A percentile compares a stretch with the other conserved stretches of the same genome.
Evolutionary conservation across 2,797 vertebrate genomes (phyloP).

Genomic region (Leucoraja ocellata): DNA sequence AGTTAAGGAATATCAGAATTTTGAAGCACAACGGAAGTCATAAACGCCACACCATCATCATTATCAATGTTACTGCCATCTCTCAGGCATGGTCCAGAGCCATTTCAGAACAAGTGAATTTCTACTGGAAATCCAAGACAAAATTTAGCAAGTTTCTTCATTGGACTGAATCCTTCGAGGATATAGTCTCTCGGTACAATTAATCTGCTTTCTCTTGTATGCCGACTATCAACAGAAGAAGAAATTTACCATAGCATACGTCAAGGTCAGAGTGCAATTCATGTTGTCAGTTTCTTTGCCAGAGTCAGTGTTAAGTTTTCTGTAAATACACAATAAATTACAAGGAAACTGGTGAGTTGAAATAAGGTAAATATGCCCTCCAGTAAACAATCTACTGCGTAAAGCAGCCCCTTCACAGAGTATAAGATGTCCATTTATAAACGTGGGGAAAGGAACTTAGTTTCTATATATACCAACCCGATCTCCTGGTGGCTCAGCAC

Average conservation of each 20-base stretch:
- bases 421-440: not conserved
- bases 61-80: not conserved
- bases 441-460: not conserved
- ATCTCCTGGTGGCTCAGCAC: too few species aligned
- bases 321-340: constrained; percentile 75
- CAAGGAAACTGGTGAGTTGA: constrained; percentile 66
- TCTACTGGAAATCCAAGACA: not conserved
- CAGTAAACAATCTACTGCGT: constrained; percentile 64
- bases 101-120: not conserved
- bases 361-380: constrained; percentile 60
- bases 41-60: not conserved
- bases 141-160: constrained; percentile 55
- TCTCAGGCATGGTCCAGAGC: not conserved
- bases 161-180: constrained; percentile 71
- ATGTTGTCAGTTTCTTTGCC: constrained; percentile 81
- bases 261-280: constrained; percentile 84
- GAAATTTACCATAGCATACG: constrained; percentile 89
- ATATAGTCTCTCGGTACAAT: constrained; percentile 57
- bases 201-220: constrained; percentile 61
- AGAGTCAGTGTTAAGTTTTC: constrained; percentile 82
- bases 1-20: not conserved
- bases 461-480: too few species aligned
- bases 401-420: constrained; percentile 51
- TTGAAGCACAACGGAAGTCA: not conserved
- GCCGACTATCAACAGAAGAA: constrained; percentile 78